A percentile compares a stretch with the other conserved stretches of the same genome.
These are phyloP conservation scores for Pipa parva DNA, from an alignment of 2,113 vertebrate genomes.

Conservation along the genomic window DNA sequence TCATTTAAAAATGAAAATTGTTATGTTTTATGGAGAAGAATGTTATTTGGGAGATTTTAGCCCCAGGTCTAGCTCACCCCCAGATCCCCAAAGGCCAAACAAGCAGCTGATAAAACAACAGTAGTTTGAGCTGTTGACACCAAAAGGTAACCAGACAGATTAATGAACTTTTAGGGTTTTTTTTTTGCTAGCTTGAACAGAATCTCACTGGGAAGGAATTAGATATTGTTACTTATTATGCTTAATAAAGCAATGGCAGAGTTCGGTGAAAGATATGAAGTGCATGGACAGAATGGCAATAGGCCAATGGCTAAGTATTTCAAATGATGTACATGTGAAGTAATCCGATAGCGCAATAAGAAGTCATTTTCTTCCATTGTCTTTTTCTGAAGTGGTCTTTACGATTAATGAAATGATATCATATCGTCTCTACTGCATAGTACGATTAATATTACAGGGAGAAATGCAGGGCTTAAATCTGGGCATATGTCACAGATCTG, in stretches of 20 bases:
- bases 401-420: background rate
- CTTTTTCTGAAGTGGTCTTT: background rate
- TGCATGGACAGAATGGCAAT: constrained; percentile 25
- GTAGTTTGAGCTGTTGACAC: constrained; percentile 55
- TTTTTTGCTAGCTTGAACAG: constrained; percentile 54
- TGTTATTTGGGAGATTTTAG: constrained; percentile 36
- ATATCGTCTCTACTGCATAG: background rate
- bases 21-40: constrained; percentile 50
- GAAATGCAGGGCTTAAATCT: background rate
- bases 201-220: constrained; percentile 22
- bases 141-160: constrained; percentile 51
- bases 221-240: background rate
- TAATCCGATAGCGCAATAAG: background rate
- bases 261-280: constrained; percentile 49
- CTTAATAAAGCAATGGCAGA: background rate
- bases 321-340: background rate
- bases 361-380: background rate
- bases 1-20: constrained; percentile 37
- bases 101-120: constrained; percentile 62
- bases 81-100: constrained; percentile 44
- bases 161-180: constrained; percentile 58
- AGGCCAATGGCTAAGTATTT: constrained; percentile 10
- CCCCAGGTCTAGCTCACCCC: background rate
- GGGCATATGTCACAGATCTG: background rate
- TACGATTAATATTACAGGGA: background rate